Base-by-base conservation (phyloP, 2,113 vertebrate genomes). In the Syngnathus floridae region DNA sequence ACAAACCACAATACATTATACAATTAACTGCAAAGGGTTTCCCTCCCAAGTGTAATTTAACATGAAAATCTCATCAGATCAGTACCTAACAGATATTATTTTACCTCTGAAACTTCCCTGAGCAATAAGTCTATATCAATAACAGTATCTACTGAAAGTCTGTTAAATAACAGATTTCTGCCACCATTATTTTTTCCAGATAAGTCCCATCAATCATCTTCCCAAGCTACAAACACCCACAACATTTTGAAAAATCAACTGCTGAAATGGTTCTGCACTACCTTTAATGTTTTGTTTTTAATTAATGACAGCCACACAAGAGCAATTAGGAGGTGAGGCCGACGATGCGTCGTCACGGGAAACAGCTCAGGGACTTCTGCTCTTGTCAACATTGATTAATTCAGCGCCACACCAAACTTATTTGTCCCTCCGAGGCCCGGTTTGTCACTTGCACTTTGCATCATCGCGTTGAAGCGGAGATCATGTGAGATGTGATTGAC, bases 321-420 rank as follows among this genome's bases (percentile, higher is more conserved):
- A 79, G 75, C 77, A 82, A 86, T 90, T 88, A 88, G 70, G 76
- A 77, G 66, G 69, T 73, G 79, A 86, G 52, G 75, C 72, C 75
- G 87, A 86, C 73, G 84, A 74, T 64, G 75, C 71, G 35, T 82
- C 37, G 60, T 76, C 73, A 83, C 78, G 68, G 78, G 72, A 72
- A 75, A 74, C 76, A 81, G 83, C 76, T 71, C 26, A 58, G 80
- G 80, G 82, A 86, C 67, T 81, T 83, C 76, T 83, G 57, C 43
- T 67, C 75, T 67, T 83, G 84, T 86, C 83, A 84, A 41, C 76
- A 69, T 54, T 64, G 73, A 86, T 87, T 87, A 79, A 87, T 83
- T 81, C 81, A 70, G 70, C 67, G 26, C 19, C 74, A 71, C 70
- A 10, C 65, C 71, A 58, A 80, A 83, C 70, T 76, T 81, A 80